Percentiles rank a stretch among this genome's conserved stretches.
These are phyloP conservation scores for Parus major DNA, from an alignment of 2,113 vertebrate genomes.

Conservation along the genomic window DNA sequence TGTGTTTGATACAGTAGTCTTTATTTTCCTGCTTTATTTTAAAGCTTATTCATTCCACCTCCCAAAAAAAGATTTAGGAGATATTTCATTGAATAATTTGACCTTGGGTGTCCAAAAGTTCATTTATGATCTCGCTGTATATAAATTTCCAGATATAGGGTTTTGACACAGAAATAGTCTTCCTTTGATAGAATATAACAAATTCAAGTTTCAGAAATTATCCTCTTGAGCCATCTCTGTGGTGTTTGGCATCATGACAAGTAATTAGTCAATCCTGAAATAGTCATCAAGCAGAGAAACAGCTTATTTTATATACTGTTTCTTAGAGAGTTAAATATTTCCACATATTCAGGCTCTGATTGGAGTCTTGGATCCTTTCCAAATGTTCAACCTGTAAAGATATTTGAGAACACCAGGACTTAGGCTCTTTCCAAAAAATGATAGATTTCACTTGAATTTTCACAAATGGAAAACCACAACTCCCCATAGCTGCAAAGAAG, in stretches of 20 bases:
- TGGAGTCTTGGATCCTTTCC: slow-evolving; percentile 71
- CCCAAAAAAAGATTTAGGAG: neutral
- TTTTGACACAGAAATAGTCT: slow-evolving; percentile 55
- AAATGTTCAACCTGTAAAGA: slow-evolving; percentile 76
- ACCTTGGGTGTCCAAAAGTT: slow-evolving; percentile 38
- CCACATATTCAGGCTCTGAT: slow-evolving; percentile 64
- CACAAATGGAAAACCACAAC: slow-evolving; percentile 74
- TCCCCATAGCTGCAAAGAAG: slow-evolving; percentile 67
- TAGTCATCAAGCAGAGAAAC: slow-evolving; percentile 67
- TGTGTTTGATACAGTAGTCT: neutral
- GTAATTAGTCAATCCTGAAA: slow-evolving; percentile 74
- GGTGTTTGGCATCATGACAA: slow-evolving; percentile 63
- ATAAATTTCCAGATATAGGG: slow-evolving; percentile 48
- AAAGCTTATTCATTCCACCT: neutral
- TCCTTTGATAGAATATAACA: slow-evolving; percentile 56
- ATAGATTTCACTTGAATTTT: slow-evolving; percentile 74
- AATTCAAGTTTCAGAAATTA: slow-evolving; percentile 65
- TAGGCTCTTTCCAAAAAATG: slow-evolving; percentile 64
- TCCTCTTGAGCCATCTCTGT: slow-evolving; percentile 54
- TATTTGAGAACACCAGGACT: slow-evolving; percentile 72
- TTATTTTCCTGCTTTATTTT: slow-evolving; percentile 19
- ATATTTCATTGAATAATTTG: slow-evolving; percentile 10
- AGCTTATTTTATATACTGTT: slow-evolving; percentile 72
- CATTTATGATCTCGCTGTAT: slow-evolving; percentile 52
- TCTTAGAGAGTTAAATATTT: slow-evolving; percentile 75